Evolutionary conservation across 2,113 vertebrate genomes (phyloP).

Genomic region (Scomber colias): DNA sequence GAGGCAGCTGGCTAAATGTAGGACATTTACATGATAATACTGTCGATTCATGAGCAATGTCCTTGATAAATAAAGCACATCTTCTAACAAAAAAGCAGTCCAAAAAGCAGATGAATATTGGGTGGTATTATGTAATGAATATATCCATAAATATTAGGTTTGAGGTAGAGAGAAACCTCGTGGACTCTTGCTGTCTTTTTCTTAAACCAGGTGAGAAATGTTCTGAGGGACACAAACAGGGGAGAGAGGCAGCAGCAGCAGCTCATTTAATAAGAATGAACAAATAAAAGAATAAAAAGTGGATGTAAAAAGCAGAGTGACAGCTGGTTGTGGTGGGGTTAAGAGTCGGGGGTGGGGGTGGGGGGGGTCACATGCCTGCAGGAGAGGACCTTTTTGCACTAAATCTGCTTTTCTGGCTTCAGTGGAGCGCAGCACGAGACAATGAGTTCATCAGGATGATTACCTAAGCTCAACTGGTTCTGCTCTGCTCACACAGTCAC

Average conservation of each 20-base stretch:
- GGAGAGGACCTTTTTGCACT: conserved; percentile 41
- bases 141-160: background rate
- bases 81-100: no score
- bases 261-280: background rate
- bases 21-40: no score
- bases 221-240: background rate
- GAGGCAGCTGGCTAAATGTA: no score
- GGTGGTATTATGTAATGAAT: no score
- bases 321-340: conserved; percentile 60
- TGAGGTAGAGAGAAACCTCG: background rate
- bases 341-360: conserved; percentile 15
- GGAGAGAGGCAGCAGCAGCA: background rate
- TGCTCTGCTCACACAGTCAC: conserved; percentile 24
- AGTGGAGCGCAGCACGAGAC: conserved; percentile 45
- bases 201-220: background rate
- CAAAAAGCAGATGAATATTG: no score
- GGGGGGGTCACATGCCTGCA: conserved; percentile 29
- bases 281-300: conserved; percentile 22
- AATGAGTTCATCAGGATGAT: conserved; percentile 61
- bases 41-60: no score
- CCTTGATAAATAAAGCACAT: no score
- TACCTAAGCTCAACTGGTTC: conserved; percentile 46
- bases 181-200: background rate
- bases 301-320: conserved; percentile 6
- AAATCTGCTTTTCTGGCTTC: conserved; percentile 64